Evolutionary conservation across 2,113 vertebrate genomes (phyloP), one percentile per base, ranked within the genome.

Genomic region (Alces alces): DNA sequence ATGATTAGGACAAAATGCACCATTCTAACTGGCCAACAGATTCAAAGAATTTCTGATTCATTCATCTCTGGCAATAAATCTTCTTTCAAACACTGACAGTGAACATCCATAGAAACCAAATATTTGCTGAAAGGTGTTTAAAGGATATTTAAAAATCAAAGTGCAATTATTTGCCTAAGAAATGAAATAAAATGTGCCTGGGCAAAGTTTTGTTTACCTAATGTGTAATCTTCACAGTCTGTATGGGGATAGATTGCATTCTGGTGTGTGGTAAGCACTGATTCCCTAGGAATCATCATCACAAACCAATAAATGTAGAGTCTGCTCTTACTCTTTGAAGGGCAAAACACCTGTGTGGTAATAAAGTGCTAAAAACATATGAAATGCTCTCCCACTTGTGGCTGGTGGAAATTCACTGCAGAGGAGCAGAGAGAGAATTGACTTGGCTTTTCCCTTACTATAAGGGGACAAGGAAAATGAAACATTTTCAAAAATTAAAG

Each of bases 81-180:
- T 52, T 47, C 9, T 36, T 36, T 27, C 12, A 87, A 94, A 33
- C 86, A 88, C 52, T 4, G 30, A 28, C 73, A 12, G 4, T 3
- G 54, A 89, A 58, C 94, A 96, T 90, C 97, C 96, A 98, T 98
- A 94, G 95, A 87, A 98, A 98, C 95, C 95, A 89, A 98, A 98
- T 97, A 98, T 98, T 98, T 98, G 52, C 33, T 95, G 55, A 39
- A 87, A 98, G 0, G 0, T 97, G 84, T 93, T 58, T 78, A 94
- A 76, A 93, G 25, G 12, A 73, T 86, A 70, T 73, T 96, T 33
- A 33, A 97, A 97, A 94, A 88, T 78, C 28, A 93, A 33, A 93
- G 12, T 52, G 25, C 17, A 93, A 70, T 30, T 86, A 61, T 61
- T 76, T 73, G 5, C 33, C n/a, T 86, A 79, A 96, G 64, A 0